Evolutionary conservation across 2,113 vertebrate species (phyloP).

Genomic region (Rhipidura dahli): DNA sequence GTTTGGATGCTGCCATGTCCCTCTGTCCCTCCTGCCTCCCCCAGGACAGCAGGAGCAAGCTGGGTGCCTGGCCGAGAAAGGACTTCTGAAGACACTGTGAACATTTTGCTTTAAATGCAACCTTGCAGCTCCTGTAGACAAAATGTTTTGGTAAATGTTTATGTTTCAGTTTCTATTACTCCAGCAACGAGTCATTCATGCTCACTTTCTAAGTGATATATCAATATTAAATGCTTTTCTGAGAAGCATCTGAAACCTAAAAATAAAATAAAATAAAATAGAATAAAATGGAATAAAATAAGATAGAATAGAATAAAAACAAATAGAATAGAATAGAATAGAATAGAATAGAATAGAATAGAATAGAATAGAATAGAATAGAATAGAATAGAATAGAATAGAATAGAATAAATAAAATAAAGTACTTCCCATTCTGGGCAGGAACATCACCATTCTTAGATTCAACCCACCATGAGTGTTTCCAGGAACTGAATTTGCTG

Average conservation of each 20-base stretch:
- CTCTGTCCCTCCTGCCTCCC: neutral
- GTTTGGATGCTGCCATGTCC: neutral
- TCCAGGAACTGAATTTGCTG: neutral
- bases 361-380: neutral
- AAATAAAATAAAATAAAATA: neutral
- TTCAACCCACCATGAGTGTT: neutral
- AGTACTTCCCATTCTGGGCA: neutral
- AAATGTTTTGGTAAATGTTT: neutral
- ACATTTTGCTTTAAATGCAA: neutral
- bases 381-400: neutral
- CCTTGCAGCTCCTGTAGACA: neutral
- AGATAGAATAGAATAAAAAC: neutral
- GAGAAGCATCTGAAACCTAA: neutral
- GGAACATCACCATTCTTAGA: neutral
- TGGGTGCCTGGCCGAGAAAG: neutral
- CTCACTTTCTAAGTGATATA: neutral
- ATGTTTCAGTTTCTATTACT: neutral
- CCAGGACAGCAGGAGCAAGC: rapidly evolving
- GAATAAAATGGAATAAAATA: neutral
- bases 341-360: neutral
- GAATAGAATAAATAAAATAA: neutral
- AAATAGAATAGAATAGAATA: neutral
- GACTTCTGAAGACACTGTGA: neutral
- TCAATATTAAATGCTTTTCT: neutral
- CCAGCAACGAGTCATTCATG: neutral